A percentile compares a stretch with the other conserved stretches of the same genome.
phyloP scores from a whole-genome alignment of 1,140 invertebrate species.

The Zaprionus gabonicus region DNA sequence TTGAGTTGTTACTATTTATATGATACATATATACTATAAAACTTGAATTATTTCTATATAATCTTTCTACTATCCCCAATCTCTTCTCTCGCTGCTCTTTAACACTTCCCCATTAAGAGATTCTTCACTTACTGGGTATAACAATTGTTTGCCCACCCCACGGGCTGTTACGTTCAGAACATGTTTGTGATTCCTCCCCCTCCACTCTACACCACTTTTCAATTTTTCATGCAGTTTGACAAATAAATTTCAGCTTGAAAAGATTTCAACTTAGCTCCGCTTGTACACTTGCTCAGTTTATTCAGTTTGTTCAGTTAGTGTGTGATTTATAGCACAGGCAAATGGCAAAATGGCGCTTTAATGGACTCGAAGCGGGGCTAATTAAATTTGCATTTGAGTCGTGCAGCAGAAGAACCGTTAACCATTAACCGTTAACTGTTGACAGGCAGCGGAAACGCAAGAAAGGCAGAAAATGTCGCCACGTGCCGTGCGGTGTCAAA shows the following conservation, averaged over 20 bases:
- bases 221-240: slow-evolving; percentile 19
- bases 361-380: slow-evolving; percentile 66
- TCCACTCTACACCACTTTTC: background rate
- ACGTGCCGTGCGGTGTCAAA: slow-evolving; percentile 50
- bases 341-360: slow-evolving; percentile 68
- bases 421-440: slow-evolving; percentile 30
- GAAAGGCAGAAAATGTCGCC: slow-evolving; percentile 36
- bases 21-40: too few species aligned
- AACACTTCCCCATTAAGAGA: background rate
- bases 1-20: too few species aligned
- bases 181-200: slow-evolving; percentile 6
- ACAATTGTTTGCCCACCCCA: background rate
- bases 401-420: slow-evolving; percentile 49
- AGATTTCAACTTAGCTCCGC: slow-evolving; percentile 41
- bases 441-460: slow-evolving; percentile 42
- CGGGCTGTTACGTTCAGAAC: background rate
- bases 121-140: background rate
- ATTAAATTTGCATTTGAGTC: slow-evolving; percentile 77
- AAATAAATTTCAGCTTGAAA: slow-evolving; percentile 54
- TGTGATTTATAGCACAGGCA: slow-evolving; percentile 41
- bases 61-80: too few species aligned
- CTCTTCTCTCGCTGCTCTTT: background rate
- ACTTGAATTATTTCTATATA: too few species aligned
- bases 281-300: background rate
- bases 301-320: slow-evolving; percentile 16